Base-by-base conservation (phyloP, 2,113 vertebrate genomes). In the Seriola dumerili region DNA sequence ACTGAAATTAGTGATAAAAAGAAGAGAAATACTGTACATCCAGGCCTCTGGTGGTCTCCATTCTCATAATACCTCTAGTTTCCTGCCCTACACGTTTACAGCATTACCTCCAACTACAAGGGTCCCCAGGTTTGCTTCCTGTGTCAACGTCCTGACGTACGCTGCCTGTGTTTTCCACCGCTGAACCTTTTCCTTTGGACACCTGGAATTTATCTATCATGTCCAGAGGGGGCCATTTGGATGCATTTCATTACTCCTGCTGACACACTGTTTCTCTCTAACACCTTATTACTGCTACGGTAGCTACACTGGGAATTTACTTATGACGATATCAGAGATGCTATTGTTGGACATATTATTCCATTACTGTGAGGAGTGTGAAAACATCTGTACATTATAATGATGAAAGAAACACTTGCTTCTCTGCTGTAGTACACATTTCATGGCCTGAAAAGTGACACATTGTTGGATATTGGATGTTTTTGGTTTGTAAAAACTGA, bases 131-230 rank as follows among this genome's bases (percentile, higher is more conserved):
- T 88, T 40, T 74, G 62, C 72, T 90, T 90, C 82, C 90, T 7
- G 80, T 85, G 86, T 92, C 78, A 36, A 25, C 58, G 85, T 66
- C 48, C 69, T 91, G 83, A 85, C 76, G 75, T 84, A 61, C 2
- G 1, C 16, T 44, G n/a, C 1, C n/a, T 67, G 58, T 32, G 54
- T 87, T 85, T 88, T 92, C 87, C 83, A 70, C 21, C 54, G 23
- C 69, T 61, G 7, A 69, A 88, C 48, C 71, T 80, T 73, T 92
- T 91, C 86, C 86, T 85, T 72, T 86, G 80, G 83, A 90, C 84
- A 85, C 76, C 87, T 82, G 88, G 74, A 55, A 71, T 85, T 57
- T 23, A 75, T 88, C 69, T 77, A 62, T 67, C 69, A 80, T 36
- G 72, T 81, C 85, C 85, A 76, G 13, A 57, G 81, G 81, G 83